phyloP scores from a whole-genome alignment of 1,140 invertebrate species.

The Caenorhabditis remanei region DNA sequence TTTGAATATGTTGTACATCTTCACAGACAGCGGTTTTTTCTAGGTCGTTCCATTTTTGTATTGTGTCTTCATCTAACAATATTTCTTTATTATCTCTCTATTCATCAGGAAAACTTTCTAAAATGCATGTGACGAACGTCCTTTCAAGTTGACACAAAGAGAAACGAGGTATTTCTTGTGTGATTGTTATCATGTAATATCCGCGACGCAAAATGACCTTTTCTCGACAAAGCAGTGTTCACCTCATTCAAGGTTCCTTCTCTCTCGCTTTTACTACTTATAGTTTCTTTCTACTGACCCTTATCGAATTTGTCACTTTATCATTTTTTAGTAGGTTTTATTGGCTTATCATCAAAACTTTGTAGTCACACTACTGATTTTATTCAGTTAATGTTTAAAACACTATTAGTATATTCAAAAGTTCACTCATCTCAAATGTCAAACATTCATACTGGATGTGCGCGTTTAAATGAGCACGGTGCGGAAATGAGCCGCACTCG shows the following conservation, averaged over 20 bases:
- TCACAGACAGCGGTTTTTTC: neutral
- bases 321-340: neutral
- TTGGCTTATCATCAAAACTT: neutral
- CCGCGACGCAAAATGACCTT: constrained; percentile 2
- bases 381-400: neutral
- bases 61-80: neutral
- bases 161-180: neutral
- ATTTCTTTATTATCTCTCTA: neutral
- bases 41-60: neutral
- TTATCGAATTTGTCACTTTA: neutral
- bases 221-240: neutral
- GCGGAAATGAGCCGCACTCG: constrained; percentile 18
- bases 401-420: too few relatives aligned
- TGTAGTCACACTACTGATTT: neutral
- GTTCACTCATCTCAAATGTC: neutral
- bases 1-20: too few relatives aligned
- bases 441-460: neutral
- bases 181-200: too few relatives aligned
- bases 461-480: neutral
- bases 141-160: neutral
- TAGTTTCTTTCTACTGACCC: neutral
- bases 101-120: neutral
- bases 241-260: neutral
- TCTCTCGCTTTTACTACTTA: neutral
- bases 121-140: neutral